Percentiles rank a stretch among this genome's conserved stretches.
phyloP scores from a whole-genome alignment of 92 coral and sea anemone species.

The Bergia sp. region DNA sequence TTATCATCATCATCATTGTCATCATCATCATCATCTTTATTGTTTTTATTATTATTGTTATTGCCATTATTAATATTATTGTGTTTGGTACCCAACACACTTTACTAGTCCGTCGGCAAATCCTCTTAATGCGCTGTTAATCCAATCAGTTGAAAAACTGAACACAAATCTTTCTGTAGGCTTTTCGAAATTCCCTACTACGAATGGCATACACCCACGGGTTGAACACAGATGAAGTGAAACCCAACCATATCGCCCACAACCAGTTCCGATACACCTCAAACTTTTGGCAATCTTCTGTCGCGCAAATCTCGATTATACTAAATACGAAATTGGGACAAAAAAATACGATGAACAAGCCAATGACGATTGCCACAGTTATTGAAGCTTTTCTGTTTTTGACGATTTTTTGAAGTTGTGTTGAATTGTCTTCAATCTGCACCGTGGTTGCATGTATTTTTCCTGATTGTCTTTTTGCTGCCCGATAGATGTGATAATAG shows the following conservation, averaged over 20 bases:
- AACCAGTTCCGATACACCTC: slow-evolving; percentile 57
- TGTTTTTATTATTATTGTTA: not conserved
- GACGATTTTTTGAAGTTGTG: not conserved
- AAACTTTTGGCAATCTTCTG: slow-evolving; percentile 45
- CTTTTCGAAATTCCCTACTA: no score
- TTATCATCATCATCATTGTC: no score
- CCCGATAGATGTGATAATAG: slow-evolving; percentile 48
- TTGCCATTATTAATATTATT: not conserved
- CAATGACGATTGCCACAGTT: slow-evolving; percentile 56
- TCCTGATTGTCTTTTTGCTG: slow-evolving; percentile 28
- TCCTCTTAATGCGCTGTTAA: no score
- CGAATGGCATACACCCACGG: slow-evolving; percentile 65
- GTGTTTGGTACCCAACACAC: no score
- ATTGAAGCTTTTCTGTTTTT: slow-evolving; percentile 54
- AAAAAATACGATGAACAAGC: slow-evolving; percentile 53
- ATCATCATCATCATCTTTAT: no score
- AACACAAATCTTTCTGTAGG: no score
- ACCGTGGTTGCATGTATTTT: not conserved
- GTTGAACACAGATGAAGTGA: slow-evolving; percentile 57
- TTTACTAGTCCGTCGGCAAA: no score
- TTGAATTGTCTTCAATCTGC: not conserved
- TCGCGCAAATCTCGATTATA: slow-evolving; percentile 46
- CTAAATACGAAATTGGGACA: slow-evolving; percentile 64
- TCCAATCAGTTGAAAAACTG: no score
- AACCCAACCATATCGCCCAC: slow-evolving; percentile 66